Evolutionary conservation across 2,888 invertebrate species (phyloP).

Genomic region (Adineta ricciae): DNA sequence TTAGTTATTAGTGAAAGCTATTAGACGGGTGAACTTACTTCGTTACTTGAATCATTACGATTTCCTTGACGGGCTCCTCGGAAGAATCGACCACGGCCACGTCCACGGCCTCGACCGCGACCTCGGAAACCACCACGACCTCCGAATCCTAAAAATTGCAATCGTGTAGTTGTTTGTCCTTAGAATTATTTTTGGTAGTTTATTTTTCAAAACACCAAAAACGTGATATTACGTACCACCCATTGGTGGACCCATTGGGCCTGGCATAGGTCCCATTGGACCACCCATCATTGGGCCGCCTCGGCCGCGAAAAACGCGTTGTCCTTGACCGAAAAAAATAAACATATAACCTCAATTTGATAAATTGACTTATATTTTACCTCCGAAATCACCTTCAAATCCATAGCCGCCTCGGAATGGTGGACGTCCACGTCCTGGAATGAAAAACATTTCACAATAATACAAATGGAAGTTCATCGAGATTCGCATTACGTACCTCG

Average conservation of each 20-base stretch:
- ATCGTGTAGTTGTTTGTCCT: not conserved
- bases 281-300: not conserved
- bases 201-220: not conserved
- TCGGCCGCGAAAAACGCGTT: not conserved
- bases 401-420: not conserved
- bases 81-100: not conserved
- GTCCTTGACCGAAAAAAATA: not conserved
- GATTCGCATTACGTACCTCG: not conserved
- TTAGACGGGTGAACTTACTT: not conserved
- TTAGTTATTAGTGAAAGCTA: not conserved
- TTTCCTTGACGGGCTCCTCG: constrained; percentile 11
- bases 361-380: not conserved
- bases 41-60: not conserved
- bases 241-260: constrained; percentile 14
- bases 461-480: not conserved
- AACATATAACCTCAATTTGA: not conserved
- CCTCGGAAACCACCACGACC: not conserved
- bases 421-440: not conserved
- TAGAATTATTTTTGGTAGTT: not conserved
- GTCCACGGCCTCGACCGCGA: not conserved
- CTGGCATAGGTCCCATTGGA: constrained; percentile 13
- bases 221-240: not conserved
- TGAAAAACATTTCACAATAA: no score
- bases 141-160: not conserved
- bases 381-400: not conserved